These are phyloP conservation scores for Butorides virescens DNA, from an alignment of 2,113 vertebrate genomes.

Conservation along the genomic window DNA sequence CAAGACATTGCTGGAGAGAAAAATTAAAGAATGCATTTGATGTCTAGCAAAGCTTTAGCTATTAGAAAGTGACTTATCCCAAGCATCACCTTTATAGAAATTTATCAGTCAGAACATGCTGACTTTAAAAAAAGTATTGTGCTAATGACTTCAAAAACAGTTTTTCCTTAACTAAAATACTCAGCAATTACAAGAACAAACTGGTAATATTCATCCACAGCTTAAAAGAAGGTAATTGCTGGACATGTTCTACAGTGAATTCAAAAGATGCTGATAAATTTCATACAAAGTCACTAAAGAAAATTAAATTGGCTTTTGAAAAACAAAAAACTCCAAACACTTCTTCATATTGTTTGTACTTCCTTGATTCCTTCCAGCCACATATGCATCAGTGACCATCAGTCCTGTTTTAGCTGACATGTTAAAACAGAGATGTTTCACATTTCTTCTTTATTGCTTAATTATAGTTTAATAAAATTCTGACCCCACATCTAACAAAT, in stretches of 20 bases:
- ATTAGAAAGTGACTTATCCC: not conserved
- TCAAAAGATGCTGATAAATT: not conserved
- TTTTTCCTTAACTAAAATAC: not conserved
- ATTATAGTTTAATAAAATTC: not conserved
- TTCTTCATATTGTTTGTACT: not conserved
- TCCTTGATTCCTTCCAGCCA: not conserved
- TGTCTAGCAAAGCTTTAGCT: constrained; percentile 11
- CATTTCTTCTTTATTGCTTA: not conserved
- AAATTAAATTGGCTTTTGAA: not conserved
- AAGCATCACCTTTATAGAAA: not conserved
- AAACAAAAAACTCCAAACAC: not conserved
- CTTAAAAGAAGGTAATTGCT: not conserved
- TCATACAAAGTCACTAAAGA: not conserved
- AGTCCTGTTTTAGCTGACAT: not conserved
- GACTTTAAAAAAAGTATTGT: not conserved
- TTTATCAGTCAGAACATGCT: constrained; percentile 18
- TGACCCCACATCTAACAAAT: not conserved
- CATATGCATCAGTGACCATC: not conserved
- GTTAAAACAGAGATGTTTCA: not conserved
- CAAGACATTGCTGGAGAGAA: constrained; percentile 1
- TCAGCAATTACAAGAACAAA: constrained; percentile 9
- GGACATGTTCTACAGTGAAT: not conserved
- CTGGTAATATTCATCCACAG: not conserved
- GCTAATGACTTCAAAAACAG: not conserved
- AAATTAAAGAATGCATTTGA: constrained; percentile 43